A percentile compares a stretch with the other conserved stretches of the same genome.
Conservation (phyloP, 1,140 invertebrate species). For the Sitodiplosis mosellana region DNA sequence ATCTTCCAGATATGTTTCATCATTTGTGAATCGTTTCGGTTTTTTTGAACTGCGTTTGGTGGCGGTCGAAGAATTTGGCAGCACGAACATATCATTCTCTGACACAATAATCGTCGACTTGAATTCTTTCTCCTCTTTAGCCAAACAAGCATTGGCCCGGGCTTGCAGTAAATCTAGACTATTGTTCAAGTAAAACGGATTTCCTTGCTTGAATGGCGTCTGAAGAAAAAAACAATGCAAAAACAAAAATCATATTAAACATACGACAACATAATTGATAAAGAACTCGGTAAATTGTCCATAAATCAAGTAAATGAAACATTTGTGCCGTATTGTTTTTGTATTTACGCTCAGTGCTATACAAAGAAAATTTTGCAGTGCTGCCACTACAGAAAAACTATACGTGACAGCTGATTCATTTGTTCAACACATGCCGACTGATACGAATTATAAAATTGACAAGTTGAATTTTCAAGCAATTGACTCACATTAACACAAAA, state of each 20-base stretch:
- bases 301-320: too few species aligned
- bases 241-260: too few species aligned
- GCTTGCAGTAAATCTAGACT: background rate
- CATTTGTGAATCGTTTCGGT: background rate
- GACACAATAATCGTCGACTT: slow-evolving; percentile 21
- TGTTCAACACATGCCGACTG: too few species aligned
- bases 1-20: background rate
- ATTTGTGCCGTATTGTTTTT: too few species aligned
- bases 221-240: background rate
- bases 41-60: background rate
- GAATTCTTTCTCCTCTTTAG: slow-evolving; percentile 23
- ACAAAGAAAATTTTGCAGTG: too few species aligned
- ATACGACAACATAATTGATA: too few species aligned
- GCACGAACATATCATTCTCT: slow-evolving; percentile 18
- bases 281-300: too few species aligned
- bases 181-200: too few species aligned
- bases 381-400: too few species aligned
- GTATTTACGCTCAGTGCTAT: too few species aligned
- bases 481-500: background rate
- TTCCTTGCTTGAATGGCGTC: too few species aligned
- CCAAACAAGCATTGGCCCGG: slow-evolving; percentile 16
- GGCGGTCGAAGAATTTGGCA: slow-evolving; percentile 6
- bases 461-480: background rate
- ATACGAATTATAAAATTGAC: background rate
- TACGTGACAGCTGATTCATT: too few species aligned